phyloP scores from a whole-genome alignment of 2,888 invertebrate genomes.

The Cephus pygmeus region DNA sequence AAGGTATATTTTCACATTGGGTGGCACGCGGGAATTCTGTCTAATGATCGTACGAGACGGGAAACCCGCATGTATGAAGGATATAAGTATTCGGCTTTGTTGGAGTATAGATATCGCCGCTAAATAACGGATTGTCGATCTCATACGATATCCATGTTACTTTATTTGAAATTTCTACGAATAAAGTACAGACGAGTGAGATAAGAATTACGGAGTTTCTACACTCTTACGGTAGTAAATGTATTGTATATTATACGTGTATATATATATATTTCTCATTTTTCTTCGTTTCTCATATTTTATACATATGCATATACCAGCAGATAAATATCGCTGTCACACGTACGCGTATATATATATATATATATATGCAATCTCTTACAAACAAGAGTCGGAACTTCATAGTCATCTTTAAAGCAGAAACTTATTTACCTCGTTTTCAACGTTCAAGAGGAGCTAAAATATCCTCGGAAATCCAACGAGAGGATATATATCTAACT shows the following conservation, averaged over 20 bases:
- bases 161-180: no score
- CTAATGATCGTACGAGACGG: neutral
- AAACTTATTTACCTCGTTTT: neutral
- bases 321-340: neutral
- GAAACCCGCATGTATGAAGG: neutral
- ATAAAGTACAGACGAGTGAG: no score
- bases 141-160: no score
- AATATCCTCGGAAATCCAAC: neutral
- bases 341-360: neutral
- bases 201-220: no score
- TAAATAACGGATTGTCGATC: no score
- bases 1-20: neutral
- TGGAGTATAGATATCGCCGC: no score
- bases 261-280: no score
- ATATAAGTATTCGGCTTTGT: neutral
- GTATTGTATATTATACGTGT: no score
- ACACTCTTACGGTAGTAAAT: no score
- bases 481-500: neutral
- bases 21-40: neutral
- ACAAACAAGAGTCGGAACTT: neutral
- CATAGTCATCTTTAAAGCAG: neutral
- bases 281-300: no score
- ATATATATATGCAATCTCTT: neutral
- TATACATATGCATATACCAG: neutral
- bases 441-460: neutral